Evolutionary conservation across 2,888 invertebrate species (phyloP).

Genomic region (Allolobophora icterica): DNA sequence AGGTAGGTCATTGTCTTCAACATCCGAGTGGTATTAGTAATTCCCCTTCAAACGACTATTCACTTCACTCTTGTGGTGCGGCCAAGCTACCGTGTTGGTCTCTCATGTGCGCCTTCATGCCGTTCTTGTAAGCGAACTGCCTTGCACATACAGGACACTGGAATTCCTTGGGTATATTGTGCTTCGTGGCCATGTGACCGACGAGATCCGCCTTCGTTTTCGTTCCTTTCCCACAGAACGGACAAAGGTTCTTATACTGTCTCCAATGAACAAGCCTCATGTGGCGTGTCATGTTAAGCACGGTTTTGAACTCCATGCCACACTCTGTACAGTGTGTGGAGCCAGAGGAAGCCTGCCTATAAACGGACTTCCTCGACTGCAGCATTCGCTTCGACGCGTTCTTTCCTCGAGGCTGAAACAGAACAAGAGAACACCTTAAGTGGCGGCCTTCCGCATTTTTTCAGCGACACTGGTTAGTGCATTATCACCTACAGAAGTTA

Average conservation of each 20-base stretch:
- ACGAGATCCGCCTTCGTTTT: background rate
- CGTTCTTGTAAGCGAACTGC: conserved; percentile 9
- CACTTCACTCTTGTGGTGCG: no score
- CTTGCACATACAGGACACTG: background rate
- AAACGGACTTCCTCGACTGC: background rate
- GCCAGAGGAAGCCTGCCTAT: conserved; percentile 4
- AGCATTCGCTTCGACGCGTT: background rate
- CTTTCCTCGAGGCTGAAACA: background rate
- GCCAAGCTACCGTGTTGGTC: background rate
- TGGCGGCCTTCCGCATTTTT: background rate
- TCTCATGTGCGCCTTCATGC: background rate
- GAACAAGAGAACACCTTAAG: background rate
- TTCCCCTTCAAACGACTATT: background rate
- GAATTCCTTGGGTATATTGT: conserved; percentile 8
- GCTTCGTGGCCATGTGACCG: conserved; percentile 17
- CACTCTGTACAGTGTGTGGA: background rate
- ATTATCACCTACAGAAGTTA: background rate
- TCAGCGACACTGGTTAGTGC: background rate
- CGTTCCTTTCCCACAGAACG: background rate
- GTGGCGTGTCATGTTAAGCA: conserved; percentile 4
- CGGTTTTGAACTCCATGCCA: conserved; percentile 17
- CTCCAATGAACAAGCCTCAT: background rate
- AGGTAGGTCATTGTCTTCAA: background rate
- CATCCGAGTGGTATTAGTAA: background rate
- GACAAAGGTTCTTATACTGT: background rate